Conservation (phyloP, 2,797 vertebrate genomes). For the Choloepus didactylus region DNA sequence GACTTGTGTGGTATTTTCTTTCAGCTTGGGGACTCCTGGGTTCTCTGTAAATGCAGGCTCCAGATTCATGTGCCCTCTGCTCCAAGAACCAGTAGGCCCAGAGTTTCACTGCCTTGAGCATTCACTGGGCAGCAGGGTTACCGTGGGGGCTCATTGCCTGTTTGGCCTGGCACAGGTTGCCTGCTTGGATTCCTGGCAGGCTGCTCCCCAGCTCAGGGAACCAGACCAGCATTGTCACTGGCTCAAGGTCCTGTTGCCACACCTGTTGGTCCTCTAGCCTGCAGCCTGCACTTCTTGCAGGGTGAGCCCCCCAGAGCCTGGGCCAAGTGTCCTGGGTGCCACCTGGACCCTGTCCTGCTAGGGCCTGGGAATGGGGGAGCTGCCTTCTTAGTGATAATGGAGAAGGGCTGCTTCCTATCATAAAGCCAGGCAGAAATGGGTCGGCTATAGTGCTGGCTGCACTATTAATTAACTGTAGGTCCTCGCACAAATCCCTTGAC, state of each 20-base stretch:
- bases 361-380: background rate
- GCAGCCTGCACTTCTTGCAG: background rate
- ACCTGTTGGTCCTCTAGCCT: background rate
- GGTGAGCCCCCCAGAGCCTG: background rate
- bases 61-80: background rate
- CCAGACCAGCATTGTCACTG: slow-evolving; percentile 73
- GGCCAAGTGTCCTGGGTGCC: background rate
- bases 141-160: slow-evolving; percentile 72
- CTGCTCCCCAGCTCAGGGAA: slow-evolving; percentile 61
- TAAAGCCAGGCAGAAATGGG: background rate
- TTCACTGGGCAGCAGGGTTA: background rate
- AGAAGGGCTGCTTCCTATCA: background rate
- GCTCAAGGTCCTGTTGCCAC: background rate
- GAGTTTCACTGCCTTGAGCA: slow-evolving; percentile 57
- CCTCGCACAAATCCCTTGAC: background rate
- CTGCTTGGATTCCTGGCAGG: slow-evolving; percentile 11
- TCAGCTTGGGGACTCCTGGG: background rate
- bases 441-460: background rate
- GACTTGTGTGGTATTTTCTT: background rate
- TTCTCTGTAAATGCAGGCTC: background rate
- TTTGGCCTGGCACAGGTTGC: background rate
- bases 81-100: background rate
- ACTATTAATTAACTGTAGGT: background rate
- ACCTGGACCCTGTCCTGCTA: background rate
- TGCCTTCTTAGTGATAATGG: background rate